phyloP scores from a whole-genome alignment of 2,888 invertebrate species.

The Glaucopsyche alexis region DNA sequence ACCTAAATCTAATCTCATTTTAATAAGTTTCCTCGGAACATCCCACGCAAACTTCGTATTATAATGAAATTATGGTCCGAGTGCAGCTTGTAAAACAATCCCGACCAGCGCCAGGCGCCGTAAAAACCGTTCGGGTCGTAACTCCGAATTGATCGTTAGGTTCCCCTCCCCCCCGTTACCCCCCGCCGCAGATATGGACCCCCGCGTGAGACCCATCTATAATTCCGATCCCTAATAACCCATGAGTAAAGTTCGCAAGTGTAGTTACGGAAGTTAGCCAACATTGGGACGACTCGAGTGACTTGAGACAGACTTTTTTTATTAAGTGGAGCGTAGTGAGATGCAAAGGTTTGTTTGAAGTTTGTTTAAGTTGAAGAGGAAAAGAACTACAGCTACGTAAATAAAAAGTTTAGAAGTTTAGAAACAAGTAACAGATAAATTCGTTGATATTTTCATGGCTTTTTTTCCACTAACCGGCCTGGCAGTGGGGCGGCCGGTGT shows the following conservation, averaged over 20 bases:
- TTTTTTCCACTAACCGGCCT: no score
- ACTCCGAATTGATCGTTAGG: not conserved
- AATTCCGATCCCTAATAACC: conserved; percentile 14
- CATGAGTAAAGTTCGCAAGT: conserved; percentile 6
- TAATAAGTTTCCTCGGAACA: not conserved
- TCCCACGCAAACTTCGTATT: not conserved
- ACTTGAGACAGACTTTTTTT: not conserved
- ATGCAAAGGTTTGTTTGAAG: no score
- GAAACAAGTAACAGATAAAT: no score
- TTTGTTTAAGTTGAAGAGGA: no score
- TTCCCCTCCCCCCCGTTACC: not conserved
- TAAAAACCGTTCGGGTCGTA: not conserved
- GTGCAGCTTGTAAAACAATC: not conserved
- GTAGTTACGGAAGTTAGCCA: not conserved
- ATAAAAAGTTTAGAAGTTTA: no score
- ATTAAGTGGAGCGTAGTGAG: not conserved
- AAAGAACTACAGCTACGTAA: no score
- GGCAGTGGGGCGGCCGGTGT: no score
- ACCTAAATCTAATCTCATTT: not conserved
- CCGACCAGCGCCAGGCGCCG: not conserved
- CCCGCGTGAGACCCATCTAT: not conserved
- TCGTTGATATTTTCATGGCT: no score
- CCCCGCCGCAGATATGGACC: not conserved
- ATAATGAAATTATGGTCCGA: not conserved
- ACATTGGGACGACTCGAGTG: not conserved